These are phyloP conservation scores for Chaetophractus vellerosus DNA, from an alignment of 2,797 vertebrate species.

Conservation along the genomic window DNA sequence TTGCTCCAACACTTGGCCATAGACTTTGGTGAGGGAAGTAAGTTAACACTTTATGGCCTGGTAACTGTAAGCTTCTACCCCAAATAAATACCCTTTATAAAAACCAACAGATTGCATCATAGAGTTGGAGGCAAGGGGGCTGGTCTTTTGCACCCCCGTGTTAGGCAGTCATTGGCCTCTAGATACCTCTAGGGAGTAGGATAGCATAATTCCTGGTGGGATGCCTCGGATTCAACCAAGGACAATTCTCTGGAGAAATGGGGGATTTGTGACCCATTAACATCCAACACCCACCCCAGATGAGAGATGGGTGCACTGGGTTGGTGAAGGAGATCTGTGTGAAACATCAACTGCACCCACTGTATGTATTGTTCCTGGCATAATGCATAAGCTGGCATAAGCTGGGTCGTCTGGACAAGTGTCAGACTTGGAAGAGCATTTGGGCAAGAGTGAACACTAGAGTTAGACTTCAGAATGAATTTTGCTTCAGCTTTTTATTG, in stretches of 20 bases:
- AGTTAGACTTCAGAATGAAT: not conserved
- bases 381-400: slow-evolving; percentile 34
- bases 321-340: not conserved
- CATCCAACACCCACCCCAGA: not conserved
- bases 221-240: not conserved
- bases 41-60: too few species aligned
- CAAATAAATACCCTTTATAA: too few species aligned
- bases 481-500: not conserved
- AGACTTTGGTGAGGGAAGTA: too few species aligned
- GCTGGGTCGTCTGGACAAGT: not conserved
- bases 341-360: not conserved
- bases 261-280: not conserved
- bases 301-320: not conserved
- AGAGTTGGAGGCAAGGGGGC: too few species aligned
- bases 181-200: not conserved
- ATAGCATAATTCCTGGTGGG: not conserved
- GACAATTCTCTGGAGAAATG: not conserved
- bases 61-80: too few species aligned
- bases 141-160: not conserved
- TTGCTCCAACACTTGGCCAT: too few species aligned
- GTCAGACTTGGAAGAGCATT: not conserved
- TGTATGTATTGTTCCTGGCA: not conserved
- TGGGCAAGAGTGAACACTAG: not conserved
- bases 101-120: too few species aligned
- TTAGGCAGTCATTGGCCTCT: not conserved